These are phyloP conservation scores for Ornithoptera priamus DNA, from an alignment of 2,888 invertebrate genomes.

Conservation along the genomic window DNA sequence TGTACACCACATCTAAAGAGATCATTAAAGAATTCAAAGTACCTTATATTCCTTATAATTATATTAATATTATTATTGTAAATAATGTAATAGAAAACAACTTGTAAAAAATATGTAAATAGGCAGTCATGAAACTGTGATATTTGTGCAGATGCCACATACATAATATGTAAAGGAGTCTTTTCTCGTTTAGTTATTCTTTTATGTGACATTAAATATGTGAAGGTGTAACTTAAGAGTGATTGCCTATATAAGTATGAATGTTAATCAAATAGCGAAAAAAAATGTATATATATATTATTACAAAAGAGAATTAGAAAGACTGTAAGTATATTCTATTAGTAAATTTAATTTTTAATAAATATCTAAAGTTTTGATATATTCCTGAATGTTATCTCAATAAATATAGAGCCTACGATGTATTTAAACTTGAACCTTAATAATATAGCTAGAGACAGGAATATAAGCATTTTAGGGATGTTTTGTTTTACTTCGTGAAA, in stretches of 20 bases:
- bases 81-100: conserved; percentile 22
- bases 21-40: conserved; percentile 22
- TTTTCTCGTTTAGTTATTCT: conserved; percentile 11
- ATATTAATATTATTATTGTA: conserved; percentile 24
- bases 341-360: background rate
- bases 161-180: conserved; percentile 9
- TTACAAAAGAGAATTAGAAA: background rate
- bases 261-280: conserved; percentile 11
- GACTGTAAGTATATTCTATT: background rate
- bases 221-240: conserved; percentile 29
- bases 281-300: too few species aligned
- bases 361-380: too few species aligned
- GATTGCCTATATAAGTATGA: conserved; percentile 23
- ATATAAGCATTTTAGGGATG: background rate
- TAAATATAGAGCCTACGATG: too few species aligned
- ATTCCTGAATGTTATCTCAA: too few species aligned
- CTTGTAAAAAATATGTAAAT: conserved; percentile 36
- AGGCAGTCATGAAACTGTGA: conserved; percentile 40
- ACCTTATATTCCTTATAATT: conserved; percentile 20
- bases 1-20: conserved; percentile 4
- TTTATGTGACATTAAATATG: conserved; percentile 21
- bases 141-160: conserved; percentile 33
- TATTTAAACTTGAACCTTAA: too few species aligned
- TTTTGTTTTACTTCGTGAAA: background rate
- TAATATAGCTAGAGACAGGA: background rate